A percentile compares a stretch with the other conserved stretches of the same genome.
phyloP scores from a whole-genome alignment of 2,113 vertebrate genomes.

The Paradoxurus hermaphroditus region DNA sequence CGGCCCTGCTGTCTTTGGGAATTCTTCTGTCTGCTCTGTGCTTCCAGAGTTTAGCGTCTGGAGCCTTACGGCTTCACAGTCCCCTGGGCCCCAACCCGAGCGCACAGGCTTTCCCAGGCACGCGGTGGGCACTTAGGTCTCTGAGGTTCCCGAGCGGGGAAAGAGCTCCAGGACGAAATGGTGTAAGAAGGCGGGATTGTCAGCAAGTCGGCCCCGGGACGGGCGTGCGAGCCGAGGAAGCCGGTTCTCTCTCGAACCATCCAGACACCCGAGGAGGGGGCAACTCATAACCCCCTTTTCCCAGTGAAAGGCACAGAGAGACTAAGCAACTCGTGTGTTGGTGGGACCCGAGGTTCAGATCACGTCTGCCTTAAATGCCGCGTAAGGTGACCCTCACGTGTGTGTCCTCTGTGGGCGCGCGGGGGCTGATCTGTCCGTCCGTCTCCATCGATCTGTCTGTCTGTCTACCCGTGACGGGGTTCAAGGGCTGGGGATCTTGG shows the following conservation, averaged over 20 bases:
- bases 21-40: neutral
- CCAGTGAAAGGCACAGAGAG: neutral
- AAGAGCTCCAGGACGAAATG: neutral
- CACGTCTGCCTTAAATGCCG: neutral
- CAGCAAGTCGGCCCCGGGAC: neutral
- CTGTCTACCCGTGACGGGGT: too few relatives aligned
- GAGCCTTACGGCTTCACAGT: accelerated
- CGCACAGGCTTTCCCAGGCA: neutral
- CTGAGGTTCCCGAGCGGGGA: neutral
- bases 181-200: neutral
- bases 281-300: neutral
- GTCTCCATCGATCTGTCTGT: neutral
- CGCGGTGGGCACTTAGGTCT: too few relatives aligned
- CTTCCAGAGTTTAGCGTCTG: neutral
- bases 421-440: neutral
- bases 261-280: neutral
- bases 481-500: too few relatives aligned
- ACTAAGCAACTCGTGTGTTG: too few relatives aligned
- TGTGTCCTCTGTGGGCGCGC: neutral
- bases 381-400: too few relatives aligned
- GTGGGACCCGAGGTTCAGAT: neutral
- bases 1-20: neutral
- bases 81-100: neutral
- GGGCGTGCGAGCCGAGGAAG: neutral
- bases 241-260: neutral